Conservation (phyloP, 1,140 invertebrate species). For the Galendromus occidentalis region DNA sequence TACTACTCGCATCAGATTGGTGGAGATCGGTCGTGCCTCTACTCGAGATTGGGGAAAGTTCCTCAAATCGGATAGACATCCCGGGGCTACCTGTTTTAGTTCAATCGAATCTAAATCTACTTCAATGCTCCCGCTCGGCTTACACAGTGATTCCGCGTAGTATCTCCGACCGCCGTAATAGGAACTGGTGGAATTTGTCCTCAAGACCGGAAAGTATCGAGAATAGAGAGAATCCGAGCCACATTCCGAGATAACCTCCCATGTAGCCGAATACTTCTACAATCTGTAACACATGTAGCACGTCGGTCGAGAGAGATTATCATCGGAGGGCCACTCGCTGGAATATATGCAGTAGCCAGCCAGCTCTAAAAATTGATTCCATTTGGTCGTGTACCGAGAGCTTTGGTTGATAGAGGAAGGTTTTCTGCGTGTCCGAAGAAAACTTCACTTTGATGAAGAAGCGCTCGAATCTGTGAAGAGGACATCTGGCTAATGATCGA, state of each 20-base stretch:
- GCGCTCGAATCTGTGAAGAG: background rate
- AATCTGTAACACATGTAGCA: slow-evolving; percentile 9
- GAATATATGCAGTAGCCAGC: no score
- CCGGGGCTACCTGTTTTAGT: no score
- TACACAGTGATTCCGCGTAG: background rate
- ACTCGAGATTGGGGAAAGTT: no score
- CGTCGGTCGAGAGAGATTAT: background rate
- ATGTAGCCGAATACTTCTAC: slow-evolving; percentile 16
- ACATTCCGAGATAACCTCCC: slow-evolving; percentile 17
- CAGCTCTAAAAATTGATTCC: no score
- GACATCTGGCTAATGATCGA: no score
- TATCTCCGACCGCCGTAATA: background rate
- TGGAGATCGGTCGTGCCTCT: no score
- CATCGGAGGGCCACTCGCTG: background rate
- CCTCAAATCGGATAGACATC: no score
- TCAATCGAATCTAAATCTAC: no score
- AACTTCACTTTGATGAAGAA: slow-evolving; percentile 9
- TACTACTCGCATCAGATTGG: no score
- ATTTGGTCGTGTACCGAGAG: background rate
- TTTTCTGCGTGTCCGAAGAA: background rate
- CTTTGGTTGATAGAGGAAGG: slow-evolving; percentile 5
- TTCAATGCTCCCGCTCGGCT: no score
- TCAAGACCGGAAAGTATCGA: slow-evolving; percentile 9
- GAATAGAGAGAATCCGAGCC: slow-evolving; percentile 16
- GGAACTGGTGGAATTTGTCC: background rate